phyloP scores from a whole-genome alignment of 92 coral and sea anemone genomes.

The Epizoanthus scotinus region DNA sequence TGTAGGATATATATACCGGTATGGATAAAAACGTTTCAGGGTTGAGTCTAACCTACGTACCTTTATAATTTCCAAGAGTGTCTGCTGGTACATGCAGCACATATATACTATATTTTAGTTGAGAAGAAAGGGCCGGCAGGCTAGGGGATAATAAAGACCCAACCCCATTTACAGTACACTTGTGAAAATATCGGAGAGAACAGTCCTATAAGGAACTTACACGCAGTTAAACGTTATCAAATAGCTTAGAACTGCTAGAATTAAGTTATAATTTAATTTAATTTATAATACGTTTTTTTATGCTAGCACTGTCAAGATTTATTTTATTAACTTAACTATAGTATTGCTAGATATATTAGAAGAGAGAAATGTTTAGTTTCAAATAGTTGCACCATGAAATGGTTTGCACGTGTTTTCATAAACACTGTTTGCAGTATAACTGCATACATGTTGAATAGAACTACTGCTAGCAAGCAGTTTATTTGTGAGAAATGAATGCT shows the following conservation, averaged over 20 bases:
- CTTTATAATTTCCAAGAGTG: too few relatives aligned
- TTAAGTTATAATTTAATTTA: not conserved
- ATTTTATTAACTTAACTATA: constrained; percentile 28
- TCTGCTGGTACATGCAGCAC: too few relatives aligned
- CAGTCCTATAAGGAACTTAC: not conserved
- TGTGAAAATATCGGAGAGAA: not conserved
- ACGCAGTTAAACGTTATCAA: not conserved
- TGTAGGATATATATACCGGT: too few relatives aligned
- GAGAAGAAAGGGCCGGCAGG: too few relatives aligned
- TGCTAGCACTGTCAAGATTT: constrained; percentile 6
- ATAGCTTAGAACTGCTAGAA: not conserved
- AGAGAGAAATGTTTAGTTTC: constrained; percentile 11
- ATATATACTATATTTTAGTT: too few relatives aligned
- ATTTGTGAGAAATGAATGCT: not conserved
- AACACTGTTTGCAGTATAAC: constrained; percentile 22
- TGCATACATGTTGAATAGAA: constrained; percentile 13
- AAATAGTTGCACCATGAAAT: constrained; percentile 33
- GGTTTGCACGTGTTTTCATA: constrained; percentile 28
- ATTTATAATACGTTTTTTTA: too few relatives aligned
- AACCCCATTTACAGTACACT: too few relatives aligned
- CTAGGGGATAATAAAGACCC: too few relatives aligned
- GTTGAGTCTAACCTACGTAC: too few relatives aligned
- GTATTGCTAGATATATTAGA: constrained; percentile 9
- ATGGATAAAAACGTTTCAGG: too few relatives aligned
- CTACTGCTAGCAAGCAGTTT: constrained; percentile 2